Evolutionary conservation across 2,113 vertebrate species (phyloP), one percentile per base, ranked within the genome.

Genomic region (Nymphicus hollandicus): DNA sequence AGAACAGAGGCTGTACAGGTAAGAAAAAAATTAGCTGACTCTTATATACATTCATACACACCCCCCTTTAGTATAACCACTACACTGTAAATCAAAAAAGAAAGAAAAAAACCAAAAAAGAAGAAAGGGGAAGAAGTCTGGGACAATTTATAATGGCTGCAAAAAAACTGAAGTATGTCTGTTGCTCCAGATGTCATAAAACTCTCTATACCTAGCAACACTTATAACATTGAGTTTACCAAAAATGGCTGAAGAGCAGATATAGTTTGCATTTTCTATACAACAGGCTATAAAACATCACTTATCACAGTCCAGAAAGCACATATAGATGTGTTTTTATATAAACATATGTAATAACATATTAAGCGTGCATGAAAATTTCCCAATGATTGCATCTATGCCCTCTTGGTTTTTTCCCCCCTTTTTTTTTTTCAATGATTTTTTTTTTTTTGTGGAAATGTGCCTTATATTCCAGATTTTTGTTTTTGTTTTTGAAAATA

Each of bases 261-360:
- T 99, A 99, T 99, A 99, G 97, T 99, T 99, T 98, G 99, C 98
- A 98, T 99, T 99, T 98, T 99, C 99, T 99, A 99, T 99, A 99
- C 99, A 99, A 99, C 99, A 99, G 99, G 99, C 99, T 99, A 99
- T 99, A 99, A 99, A 99, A 99, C 99, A 98, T 99, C 99, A 99
- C 99, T 99, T 99, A 98, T 99, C 99, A 99, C 99, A 98, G 99
- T 99, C 98, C 99, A 99, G 99, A 99, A 99, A 99, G 99, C 99
- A 99, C 99, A 99, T 99, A 99, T 99, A 99, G 99, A 99, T 99
- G 99, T 99, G 98, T 98, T 99, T 97, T 98, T 99, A 99, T 99
- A 99, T 99, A 99, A 99, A 99, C 99, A 99, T 99, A 99, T 99
- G 99, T 99, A 98, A 98, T 99, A 99, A 99, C 99, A 99, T 99